Evolutionary conservation across 2,888 invertebrate genomes (phyloP), one percentile per base, ranked within the genome.

Genomic region (Ligdia adustata): DNA sequence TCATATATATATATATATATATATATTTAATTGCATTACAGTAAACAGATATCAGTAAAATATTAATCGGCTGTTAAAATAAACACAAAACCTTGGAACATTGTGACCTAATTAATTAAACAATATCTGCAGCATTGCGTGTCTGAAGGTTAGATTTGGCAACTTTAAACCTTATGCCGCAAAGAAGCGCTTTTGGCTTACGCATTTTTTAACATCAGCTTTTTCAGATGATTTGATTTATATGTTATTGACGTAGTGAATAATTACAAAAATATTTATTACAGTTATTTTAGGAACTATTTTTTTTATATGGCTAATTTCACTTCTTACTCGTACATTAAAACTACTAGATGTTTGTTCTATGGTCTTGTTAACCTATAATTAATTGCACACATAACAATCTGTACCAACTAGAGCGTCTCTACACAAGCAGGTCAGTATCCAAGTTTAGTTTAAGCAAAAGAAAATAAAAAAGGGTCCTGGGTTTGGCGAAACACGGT

Each of bases 391-490:
- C 46, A 37, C 42, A 26, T 16, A 28, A 42, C 15, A 51, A 56
- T 54, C 33, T 55, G 50, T 31, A 31, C 29, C 65, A 79, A 79
- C 59, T 77, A 76, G 79, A 79, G 77, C 79, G 75, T 75, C 75
- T 64, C 75, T 9, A 47, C 37, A n/a, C 44, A 55, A 57, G 33
- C 57, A 49, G 47, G 58, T 51, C 52, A 68, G 64, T 59, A 56
- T 64, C 64, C 50, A 64, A 62, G 61, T 59, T 55, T 68, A 62
- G 61, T 59, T 55, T 68, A 69, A 70, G 72, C 52, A n/a, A n/a
- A n/a, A 72, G 66, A 71, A 69, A 69, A 69, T 70, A 60, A 60
- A 51, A n/a, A n/a, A n/a, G n/a, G n/a, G n/a, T n/a, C n/a, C n/a
- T 7, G 64, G 52, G 46, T 61, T 55, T 45, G 59, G 58, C 39